phyloP scores from a whole-genome alignment of 2,113 vertebrate genomes.

The Axis porcinus region DNA sequence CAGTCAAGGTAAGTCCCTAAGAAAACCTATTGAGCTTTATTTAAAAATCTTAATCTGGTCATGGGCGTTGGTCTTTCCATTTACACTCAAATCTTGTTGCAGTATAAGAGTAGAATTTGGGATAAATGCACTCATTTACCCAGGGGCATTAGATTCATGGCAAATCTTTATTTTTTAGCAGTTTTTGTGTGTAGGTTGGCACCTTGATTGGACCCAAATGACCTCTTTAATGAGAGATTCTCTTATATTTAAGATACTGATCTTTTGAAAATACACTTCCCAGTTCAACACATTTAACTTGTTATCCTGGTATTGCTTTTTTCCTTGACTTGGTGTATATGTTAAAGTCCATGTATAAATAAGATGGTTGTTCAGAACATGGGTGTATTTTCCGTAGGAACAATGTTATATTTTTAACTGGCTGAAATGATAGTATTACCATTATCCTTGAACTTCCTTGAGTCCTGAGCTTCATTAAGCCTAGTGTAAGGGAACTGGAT shows the following conservation, averaged over 20 bases:
- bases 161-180: not conserved
- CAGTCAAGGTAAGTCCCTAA: slow-evolving; percentile 91
- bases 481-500: not conserved
- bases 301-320: not conserved
- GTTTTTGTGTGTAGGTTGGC: not conserved
- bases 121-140: not conserved
- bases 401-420: not conserved
- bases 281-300: not conserved
- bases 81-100: not conserved
- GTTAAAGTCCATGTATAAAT: not conserved
- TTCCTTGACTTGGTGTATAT: not conserved
- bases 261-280: not conserved
- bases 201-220: not conserved
- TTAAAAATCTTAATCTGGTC: not conserved
- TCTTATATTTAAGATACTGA: not conserved
- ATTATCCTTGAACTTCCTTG: not conserved
- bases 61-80: not conserved
- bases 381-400: not conserved
- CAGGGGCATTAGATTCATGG: not conserved
- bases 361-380: not conserved
- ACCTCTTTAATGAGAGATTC: not conserved
- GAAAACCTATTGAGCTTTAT: not conserved
- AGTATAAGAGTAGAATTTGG: not conserved
- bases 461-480: not conserved
- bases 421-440: not conserved